Base-by-base conservation (phyloP, 1,140 invertebrate genomes). In the Trypoxylus dichotomus region DNA sequence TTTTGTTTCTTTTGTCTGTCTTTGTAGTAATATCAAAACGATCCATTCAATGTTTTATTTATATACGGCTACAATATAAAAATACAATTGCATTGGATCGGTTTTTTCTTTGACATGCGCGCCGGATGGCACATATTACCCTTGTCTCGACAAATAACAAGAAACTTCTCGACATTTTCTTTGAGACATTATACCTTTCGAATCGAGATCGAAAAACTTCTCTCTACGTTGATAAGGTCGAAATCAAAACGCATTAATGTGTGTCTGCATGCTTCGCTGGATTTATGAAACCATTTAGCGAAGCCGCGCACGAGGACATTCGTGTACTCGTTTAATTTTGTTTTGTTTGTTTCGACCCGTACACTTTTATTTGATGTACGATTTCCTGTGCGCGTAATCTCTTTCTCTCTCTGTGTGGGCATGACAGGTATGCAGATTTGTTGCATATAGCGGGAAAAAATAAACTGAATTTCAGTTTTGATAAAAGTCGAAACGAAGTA, bases 401-500 rank as follows among this genome's bases (percentile, higher is more conserved):
- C 13, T 27, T 42, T n/a, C n/a, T 74, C 72, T 77, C 43, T 41
- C 24, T 74, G 76, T 77, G 76, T 73, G 76, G 76, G 76, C 76
- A 77, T 73, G 76, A 73, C 76, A 77, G 68, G 71, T 77, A 74
- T 77, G 68, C 68, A 77, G 68, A 77, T 74, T 77, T 77, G 68
- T 74, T 74, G 29, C 72, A 68, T 68, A 27, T 29, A 68, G 15
- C 3, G 0, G 0, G 11, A 1, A 43, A 42, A 74, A 41, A 41
- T 41, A 37, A 37, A 74, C 72, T 74, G 72, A 74, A 74, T 25
- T 74, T 74, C 41, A 74, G 29, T 74, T 74, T 74, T 37, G 72
- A 74, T 74, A 74, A 74, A 37, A 43, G 29, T 74, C 19, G 41
- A 74, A 74, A 43, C 41, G 10, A 74, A 74, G n/a, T 24, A 68